Percentiles rank a stretch among this genome's conserved stretches.
These are phyloP conservation scores for Helostoma temminkii DNA, from an alignment of 2,797 vertebrate species.

Conservation along the genomic window DNA sequence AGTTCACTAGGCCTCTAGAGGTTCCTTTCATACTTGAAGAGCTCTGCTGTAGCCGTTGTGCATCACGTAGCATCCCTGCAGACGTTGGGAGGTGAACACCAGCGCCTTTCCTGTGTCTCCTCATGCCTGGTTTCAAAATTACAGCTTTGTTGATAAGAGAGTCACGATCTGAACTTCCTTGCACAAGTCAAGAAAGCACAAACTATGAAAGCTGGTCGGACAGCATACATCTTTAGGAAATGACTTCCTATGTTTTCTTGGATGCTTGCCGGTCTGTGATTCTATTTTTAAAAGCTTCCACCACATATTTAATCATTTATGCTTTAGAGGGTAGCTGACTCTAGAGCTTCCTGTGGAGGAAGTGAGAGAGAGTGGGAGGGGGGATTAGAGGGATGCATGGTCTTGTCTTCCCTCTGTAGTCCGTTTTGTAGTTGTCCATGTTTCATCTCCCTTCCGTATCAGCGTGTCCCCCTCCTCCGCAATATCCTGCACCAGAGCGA, in stretches of 20 bases:
- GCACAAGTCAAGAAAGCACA: constrained; percentile 33
- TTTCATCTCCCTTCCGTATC: constrained; percentile 61
- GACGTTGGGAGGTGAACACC: constrained; percentile 8
- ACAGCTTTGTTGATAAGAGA: constrained; percentile 53
- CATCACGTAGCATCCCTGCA: constrained; percentile 35
- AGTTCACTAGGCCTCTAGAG: constrained; percentile 8
- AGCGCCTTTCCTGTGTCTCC: constrained; percentile 26
- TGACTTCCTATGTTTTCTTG: constrained; percentile 16
- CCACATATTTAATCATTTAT: constrained; percentile 83
- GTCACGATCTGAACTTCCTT: constrained; percentile 1
- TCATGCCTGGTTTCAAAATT: constrained; percentile 29
- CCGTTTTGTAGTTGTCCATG: constrained; percentile 47
- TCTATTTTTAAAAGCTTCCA: constrained; percentile 75
- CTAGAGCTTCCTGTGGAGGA: constrained; percentile 78
- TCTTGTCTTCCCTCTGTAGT: constrained; percentile 54
- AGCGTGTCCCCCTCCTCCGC: constrained; percentile 44
- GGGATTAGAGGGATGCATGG: constrained; percentile 76
- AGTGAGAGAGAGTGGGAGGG: constrained; percentile 70
- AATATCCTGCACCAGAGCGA: constrained; percentile 53
- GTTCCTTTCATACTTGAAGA: constrained; percentile 10
- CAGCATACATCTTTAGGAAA: constrained; percentile 7
- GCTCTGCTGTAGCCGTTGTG: constrained; percentile 24
- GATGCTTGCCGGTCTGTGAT: constrained; percentile 42
- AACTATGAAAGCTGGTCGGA: neutral
- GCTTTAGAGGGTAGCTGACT: constrained; percentile 64